Evolutionary conservation across 1,140 invertebrate genomes (phyloP), one percentile per base, ranked within the genome.

Genomic region (Drosophila tani): DNA sequence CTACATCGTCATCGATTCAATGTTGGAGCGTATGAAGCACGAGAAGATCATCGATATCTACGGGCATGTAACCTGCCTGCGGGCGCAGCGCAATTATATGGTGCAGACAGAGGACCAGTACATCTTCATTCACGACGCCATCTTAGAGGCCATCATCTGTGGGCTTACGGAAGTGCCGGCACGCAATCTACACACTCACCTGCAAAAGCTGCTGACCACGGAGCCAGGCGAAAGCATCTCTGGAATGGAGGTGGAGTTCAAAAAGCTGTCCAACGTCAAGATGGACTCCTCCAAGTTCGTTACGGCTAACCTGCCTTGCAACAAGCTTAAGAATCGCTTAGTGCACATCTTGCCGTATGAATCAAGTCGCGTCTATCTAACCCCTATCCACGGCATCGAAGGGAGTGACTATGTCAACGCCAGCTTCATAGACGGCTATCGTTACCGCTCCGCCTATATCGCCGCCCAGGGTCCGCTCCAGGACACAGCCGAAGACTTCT

Each of bases 341-440:
- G 97, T 99, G 12, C 98, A 99, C 93, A 99, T 99, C 91, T 94
- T 99, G 93, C 99, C 99, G 51, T 99, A 97, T 93, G 99, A 99
- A 93, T 97, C 97, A 24, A 98, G 97, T 63, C 94, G 99, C 66
- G 99, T 99, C 2, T 99, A 98, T 93, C 93, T 99, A 66, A 96
- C 97, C 51, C 98, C 98, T 0, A 96, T 99, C 43, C 94, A 97
- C 75, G 97, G 97, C 49, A 95, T 98, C 46, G 99, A 99, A 91
- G 99, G 98, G 0, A 98, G 98, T 1, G 99, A 99, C 94, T 99
- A 99, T 93, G 99, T 99, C 76, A 99, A 99, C 93, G 99, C 99
- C 27, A 99, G 97, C 90, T 98, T 99, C 91, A 97, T 99, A 64
- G 99, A 99, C 93, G 99, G 97, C 0, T 98, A 98, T 93, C 95